Percentiles rank a stretch among this genome's conserved stretches.
These are phyloP conservation scores for Drosophila pseudoobscura DNA, from an alignment of 1,140 invertebrate genomes.

Conservation along the genomic window DNA sequence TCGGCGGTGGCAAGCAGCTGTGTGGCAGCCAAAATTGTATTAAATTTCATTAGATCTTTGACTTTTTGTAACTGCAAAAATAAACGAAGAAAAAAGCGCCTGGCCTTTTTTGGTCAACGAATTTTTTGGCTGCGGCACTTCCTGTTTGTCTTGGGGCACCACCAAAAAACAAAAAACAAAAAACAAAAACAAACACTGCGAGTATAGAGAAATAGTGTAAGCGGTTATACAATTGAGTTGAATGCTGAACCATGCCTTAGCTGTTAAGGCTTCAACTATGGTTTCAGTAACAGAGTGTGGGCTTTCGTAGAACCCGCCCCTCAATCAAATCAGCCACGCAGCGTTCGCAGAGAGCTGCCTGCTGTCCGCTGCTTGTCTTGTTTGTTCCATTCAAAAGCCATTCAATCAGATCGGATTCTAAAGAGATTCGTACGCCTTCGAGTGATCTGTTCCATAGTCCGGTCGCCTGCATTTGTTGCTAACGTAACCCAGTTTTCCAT, in stretches of 20 bases:
- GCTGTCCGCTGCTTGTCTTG: constrained; percentile 44
- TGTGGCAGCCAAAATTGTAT: constrained; percentile 64
- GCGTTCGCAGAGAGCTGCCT: not conserved
- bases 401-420: constrained; percentile 31
- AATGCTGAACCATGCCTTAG: constrained; percentile 30
- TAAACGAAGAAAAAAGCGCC: constrained; percentile 34
- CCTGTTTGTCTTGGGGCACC: constrained; percentile 61
- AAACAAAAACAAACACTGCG: constrained; percentile 3
- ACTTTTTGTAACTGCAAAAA: constrained; percentile 64
- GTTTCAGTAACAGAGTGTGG: constrained; percentile 19
- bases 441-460: not conserved
- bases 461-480: too few species aligned
- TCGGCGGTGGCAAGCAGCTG: constrained; percentile 65
- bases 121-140: constrained; percentile 69
- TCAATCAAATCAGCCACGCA: constrained; percentile 44
- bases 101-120: constrained; percentile 75
- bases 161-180: constrained; percentile 12
- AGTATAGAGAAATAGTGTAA: constrained; percentile 40
- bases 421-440: constrained; percentile 30
- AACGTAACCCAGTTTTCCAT: constrained; percentile 63
- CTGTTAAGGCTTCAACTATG: constrained; percentile 27
- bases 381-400: constrained; percentile 56
- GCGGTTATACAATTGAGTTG: constrained; percentile 55
- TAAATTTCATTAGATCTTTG: constrained; percentile 77
- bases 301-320: constrained; percentile 42